Conservation (phyloP, 2,797 vertebrate genomes). For the Rhinatrema bivittatum region DNA sequence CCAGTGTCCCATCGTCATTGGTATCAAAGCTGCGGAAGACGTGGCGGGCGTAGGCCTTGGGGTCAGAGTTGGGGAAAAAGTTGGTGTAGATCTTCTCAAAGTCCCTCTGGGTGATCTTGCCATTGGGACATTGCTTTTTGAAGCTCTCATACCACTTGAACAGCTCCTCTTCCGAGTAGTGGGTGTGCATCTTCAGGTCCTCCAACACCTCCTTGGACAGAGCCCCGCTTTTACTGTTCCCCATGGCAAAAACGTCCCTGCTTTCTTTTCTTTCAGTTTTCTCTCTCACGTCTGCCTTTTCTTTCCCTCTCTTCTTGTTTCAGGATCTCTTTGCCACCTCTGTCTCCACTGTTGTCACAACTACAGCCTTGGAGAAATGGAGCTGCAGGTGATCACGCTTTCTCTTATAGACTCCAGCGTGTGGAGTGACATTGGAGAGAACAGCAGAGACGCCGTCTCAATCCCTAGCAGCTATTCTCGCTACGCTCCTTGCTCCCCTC, state of each 20-base stretch:
- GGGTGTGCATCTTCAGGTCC: conserved; percentile 82
- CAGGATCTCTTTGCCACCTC: not conserved
- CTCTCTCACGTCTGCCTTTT: not conserved
- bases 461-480: too few relatives aligned
- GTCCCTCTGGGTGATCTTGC: conserved; percentile 73
- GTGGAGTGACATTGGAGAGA: not conserved
- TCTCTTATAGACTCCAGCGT: conserved; percentile 10
- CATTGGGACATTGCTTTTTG: conserved; percentile 78
- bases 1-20: conserved; percentile 81
- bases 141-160: conserved; percentile 83
- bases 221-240: conserved; percentile 77
- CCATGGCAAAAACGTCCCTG: conserved; percentile 66
- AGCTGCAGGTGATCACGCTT: not conserved
- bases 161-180: conserved; percentile 76
- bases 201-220: conserved; percentile 83
- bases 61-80: conserved; percentile 83
- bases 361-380: not conserved
- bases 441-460: too few relatives aligned
- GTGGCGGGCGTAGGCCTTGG: conserved; percentile 77
- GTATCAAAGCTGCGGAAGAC: conserved; percentile 92
- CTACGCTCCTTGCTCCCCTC: too few relatives aligned
- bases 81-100: conserved; percentile 86
- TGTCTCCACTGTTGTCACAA: not conserved
- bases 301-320: not conserved
- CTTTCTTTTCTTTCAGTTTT: not conserved